phyloP scores from a whole-genome alignment of 2,797 vertebrate genomes.

The Mallotus villosus region DNA sequence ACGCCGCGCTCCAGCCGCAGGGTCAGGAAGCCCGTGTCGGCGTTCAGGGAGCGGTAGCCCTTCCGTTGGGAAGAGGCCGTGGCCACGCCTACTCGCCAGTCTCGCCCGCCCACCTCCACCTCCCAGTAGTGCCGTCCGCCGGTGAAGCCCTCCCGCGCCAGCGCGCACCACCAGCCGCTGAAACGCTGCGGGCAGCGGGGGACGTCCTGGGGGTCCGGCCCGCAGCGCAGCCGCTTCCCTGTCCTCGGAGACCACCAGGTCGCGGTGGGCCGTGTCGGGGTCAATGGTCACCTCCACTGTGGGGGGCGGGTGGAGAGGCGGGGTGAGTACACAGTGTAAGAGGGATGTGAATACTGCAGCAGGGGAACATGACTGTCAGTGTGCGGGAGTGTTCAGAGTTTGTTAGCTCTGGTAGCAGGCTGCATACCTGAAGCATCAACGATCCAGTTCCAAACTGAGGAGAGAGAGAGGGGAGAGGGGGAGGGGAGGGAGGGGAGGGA shows the following conservation, averaged over 20 bases:
- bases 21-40: conserved; percentile 72
- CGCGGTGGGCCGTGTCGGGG: conserved; percentile 66
- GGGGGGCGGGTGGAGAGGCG: background rate
- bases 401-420: background rate
- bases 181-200: conserved; percentile 60
- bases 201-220: conserved; percentile 56
- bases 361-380: too few species aligned
- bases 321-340: background rate
- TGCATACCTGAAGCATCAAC: conserved; percentile 73
- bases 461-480: conserved; percentile 5
- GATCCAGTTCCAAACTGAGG: conserved; percentile 79
- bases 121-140: conserved; percentile 80
- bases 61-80: conserved; percentile 65
- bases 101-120: conserved; percentile 76
- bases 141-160: conserved; percentile 55
- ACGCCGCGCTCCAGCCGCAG: conserved; percentile 74
- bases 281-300: conserved; percentile 75
- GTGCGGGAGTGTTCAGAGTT: too few species aligned
- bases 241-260: conserved; percentile 67
- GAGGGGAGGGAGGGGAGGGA: too few species aligned
- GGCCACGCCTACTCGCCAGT: conserved; percentile 76
- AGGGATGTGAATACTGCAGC: background rate
- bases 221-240: conserved; percentile 69
- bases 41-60: conserved; percentile 73
- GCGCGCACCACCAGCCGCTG: conserved; percentile 72